phyloP scores from a whole-genome alignment of 1,140 invertebrate species.

The Hylyphantes graminicola region DNA sequence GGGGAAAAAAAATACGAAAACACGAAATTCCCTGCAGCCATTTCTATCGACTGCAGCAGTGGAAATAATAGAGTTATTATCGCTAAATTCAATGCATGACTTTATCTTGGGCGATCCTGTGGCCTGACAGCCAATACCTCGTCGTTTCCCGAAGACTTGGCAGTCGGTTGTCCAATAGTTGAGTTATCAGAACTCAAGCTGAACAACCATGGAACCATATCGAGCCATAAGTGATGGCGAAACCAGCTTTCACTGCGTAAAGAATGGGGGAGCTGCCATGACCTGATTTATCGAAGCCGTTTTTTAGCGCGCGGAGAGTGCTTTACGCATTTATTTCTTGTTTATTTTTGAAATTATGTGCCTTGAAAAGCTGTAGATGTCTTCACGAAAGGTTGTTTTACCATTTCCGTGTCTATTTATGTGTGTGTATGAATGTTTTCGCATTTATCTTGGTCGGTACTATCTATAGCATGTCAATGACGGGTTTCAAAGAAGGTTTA shows the following conservation, averaged over 20 bases:
- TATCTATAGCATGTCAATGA: too few species aligned
- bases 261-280: conserved; percentile 18
- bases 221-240: conserved; percentile 42
- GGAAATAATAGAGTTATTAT: conserved; percentile 50
- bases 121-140: conserved; percentile 45
- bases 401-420: not conserved
- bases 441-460: conserved; percentile 10
- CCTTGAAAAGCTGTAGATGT: conserved; percentile 2
- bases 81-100: conserved; percentile 46
- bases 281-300: conserved; percentile 30
- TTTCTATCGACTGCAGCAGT: conserved; percentile 34
- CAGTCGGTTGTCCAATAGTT: conserved; percentile 51
- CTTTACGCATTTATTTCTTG: conserved; percentile 18
- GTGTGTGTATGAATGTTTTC: not conserved
- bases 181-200: conserved; percentile 50
- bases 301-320: not conserved
- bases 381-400: conserved; percentile 15
- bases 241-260: conserved; percentile 27
- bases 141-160: conserved; percentile 36
- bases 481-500: too few species aligned
- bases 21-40: conserved; percentile 19
- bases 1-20: too few species aligned
- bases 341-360: conserved; percentile 37
- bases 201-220: conserved; percentile 37
- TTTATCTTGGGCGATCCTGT: conserved; percentile 30